These are phyloP conservation scores for Dendrolimus pini DNA, from an alignment of 2,888 invertebrate species.

Conservation along the genomic window DNA sequence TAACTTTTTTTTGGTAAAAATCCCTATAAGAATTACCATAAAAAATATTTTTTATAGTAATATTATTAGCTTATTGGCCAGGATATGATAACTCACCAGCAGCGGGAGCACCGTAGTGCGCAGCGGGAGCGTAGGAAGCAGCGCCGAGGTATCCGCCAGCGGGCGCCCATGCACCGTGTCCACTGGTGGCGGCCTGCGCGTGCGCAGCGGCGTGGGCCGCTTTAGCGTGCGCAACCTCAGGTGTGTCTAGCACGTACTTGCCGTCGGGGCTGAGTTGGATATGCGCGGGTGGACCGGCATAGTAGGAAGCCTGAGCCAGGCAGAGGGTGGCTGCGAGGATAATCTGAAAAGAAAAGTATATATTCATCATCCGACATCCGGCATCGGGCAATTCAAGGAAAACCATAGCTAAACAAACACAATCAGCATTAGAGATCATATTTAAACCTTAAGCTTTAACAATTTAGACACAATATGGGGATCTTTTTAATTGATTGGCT, in stretches of 20 bases:
- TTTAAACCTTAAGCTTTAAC: too few species aligned
- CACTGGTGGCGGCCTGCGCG: slow-evolving; percentile 55
- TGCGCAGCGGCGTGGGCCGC: slow-evolving; percentile 66
- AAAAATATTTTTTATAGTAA: too few species aligned
- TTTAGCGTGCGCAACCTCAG: slow-evolving; percentile 70
- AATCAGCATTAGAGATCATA: too few species aligned
- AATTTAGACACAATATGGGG: too few species aligned
- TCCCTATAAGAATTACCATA: too few species aligned
- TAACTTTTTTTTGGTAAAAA: too few species aligned
- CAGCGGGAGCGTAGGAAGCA: slow-evolving; percentile 34
- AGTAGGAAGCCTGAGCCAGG: slow-evolving; percentile 74
- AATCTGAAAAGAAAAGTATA: slow-evolving; percentile 39
- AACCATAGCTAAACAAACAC: too few species aligned
- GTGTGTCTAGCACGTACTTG: slow-evolving; percentile 71
- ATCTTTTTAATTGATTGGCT: too few species aligned
- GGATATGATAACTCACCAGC: slow-evolving; percentile 40
- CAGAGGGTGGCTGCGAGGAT: slow-evolving; percentile 66
- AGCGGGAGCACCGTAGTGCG: slow-evolving; percentile 62
- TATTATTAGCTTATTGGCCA: too few species aligned
- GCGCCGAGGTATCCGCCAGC: slow-evolving; percentile 44
- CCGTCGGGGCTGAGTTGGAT: slow-evolving; percentile 72
- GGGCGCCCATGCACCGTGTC: slow-evolving; percentile 68
- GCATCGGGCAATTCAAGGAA: too few species aligned
- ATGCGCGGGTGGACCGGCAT: slow-evolving; percentile 65
- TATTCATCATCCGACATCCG: too few species aligned